Evolutionary conservation across 2,113 vertebrate genomes (phyloP), one percentile per base, ranked within the genome.

Genomic region (Anolis sagrei): DNA sequence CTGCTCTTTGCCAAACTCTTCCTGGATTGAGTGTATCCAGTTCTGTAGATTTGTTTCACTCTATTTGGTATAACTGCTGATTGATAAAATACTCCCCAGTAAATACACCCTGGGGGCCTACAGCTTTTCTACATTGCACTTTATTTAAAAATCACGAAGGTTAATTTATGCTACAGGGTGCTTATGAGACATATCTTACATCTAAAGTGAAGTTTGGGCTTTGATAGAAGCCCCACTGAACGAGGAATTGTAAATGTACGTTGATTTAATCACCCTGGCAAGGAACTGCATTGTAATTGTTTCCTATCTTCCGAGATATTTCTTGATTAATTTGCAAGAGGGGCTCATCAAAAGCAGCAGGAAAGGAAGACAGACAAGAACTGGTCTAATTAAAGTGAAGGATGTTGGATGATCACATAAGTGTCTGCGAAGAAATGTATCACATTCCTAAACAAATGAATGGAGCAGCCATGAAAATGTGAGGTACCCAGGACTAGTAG

Each of bases 251-350:
- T 92, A 91, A 88, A 89, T 92, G 87, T 76, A 87, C 79, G 92
- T 88, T 79, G 81, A 83, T 92, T 89, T 27, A 81, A 89, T 95
- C 89, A 89, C 75, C 83, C n/a, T 69, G 23, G 61, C 51, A 90
- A 84, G 92, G 87, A 94, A 94, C 90, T 92, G 84, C 89, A 62
- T 92, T 95, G 92, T 90, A 87, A 95, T 95, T 94, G 87, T 95
- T 95, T 94, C 79, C 8, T 27, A 83, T 81, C 83, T 91, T 92
- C 74, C 86, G 81, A 91, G 88, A 90, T 87, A 90, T 79, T 88
- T 77, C 76, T 86, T 93, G 69, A 92, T 93, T 91, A 94, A 86
- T 87, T 90, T 93, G 88, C 62, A 62, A 44, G 68, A 80, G 82
- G 70, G 48, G 27, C 84, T 90, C 74, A 84, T 90, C 58, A 87